Conservation (phyloP, 2,113 vertebrate genomes). For the Perca flavescens region DNA sequence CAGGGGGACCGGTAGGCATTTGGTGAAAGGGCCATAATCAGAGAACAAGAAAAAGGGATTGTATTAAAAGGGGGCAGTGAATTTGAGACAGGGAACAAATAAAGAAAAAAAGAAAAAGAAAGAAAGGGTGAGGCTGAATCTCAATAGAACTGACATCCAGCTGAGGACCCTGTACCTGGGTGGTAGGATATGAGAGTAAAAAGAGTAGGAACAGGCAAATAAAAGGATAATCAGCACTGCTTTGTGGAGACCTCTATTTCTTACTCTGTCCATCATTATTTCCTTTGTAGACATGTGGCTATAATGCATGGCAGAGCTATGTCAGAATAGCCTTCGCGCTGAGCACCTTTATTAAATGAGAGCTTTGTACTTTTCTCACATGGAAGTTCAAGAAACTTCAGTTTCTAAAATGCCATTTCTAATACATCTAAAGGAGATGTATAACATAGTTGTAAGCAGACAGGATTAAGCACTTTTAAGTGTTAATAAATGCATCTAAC, state of each 20-base stretch:
- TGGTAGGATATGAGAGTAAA: slow-evolving; percentile 38
- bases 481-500: not conserved
- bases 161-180: slow-evolving; percentile 49
- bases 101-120: slow-evolving; percentile 38
- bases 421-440: not conserved
- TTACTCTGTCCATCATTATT: slow-evolving; percentile 61
- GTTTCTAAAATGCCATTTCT: slow-evolving; percentile 13
- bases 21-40: slow-evolving; percentile 77
- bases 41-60: slow-evolving; percentile 71
- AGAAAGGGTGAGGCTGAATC: slow-evolving; percentile 5
- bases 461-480: not conserved
- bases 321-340: slow-evolving; percentile 3
- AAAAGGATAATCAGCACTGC: slow-evolving; percentile 67
- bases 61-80: slow-evolving; percentile 62
- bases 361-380: not conserved
- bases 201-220: slow-evolving; percentile 63
- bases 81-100: slow-evolving; percentile 31
- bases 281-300: slow-evolving; percentile 52
- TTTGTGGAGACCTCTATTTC: slow-evolving; percentile 59
- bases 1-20: slow-evolving; percentile 56
- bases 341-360: slow-evolving; percentile 9
- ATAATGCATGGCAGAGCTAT: not conserved
- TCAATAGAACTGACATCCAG: slow-evolving; percentile 35
- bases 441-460: not conserved
- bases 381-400: not conserved